Percentiles rank a stretch among this genome's conserved stretches.
Conservation (phyloP, 2,113 vertebrate genomes). For the Oreotrochilus melanogaster region DNA sequence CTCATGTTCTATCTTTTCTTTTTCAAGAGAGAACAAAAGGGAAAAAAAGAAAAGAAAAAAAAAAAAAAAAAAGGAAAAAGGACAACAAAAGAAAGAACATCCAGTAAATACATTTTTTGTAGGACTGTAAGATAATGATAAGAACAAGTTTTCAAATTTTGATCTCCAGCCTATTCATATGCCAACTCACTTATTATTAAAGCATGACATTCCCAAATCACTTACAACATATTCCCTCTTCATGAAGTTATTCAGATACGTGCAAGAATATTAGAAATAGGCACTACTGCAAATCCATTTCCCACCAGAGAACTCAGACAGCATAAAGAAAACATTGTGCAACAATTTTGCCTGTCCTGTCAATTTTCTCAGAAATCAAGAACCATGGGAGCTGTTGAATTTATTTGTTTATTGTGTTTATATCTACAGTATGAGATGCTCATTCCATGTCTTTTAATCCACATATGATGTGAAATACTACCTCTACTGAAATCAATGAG, state of each 20-base stretch:
- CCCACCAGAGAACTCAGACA: not conserved
- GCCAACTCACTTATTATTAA: not conserved
- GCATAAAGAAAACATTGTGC: not conserved
- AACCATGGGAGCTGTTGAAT: not conserved
- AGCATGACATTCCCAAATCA: not conserved
- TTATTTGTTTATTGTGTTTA: not conserved
- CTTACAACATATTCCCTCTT: not conserved
- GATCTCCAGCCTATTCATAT: not conserved
- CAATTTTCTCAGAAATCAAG: not conserved
- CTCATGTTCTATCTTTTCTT: not conserved
- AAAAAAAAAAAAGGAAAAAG: not conserved
- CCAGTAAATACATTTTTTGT: not conserved
- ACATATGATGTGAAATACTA: not conserved
- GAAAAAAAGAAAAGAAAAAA: not conserved
- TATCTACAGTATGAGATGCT: not conserved
- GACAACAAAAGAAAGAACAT: not conserved
- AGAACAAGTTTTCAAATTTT: not conserved
- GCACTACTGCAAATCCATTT: not conserved
- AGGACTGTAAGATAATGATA: not conserved
- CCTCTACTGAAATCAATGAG: not conserved
- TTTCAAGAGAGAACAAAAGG: not conserved
- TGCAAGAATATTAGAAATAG: not conserved
- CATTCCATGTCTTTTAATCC: not conserved
- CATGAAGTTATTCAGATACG: not conserved
- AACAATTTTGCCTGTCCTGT: not conserved